phyloP scores from a whole-genome alignment of 2,888 invertebrate species.

The Ligdia adustata region DNA sequence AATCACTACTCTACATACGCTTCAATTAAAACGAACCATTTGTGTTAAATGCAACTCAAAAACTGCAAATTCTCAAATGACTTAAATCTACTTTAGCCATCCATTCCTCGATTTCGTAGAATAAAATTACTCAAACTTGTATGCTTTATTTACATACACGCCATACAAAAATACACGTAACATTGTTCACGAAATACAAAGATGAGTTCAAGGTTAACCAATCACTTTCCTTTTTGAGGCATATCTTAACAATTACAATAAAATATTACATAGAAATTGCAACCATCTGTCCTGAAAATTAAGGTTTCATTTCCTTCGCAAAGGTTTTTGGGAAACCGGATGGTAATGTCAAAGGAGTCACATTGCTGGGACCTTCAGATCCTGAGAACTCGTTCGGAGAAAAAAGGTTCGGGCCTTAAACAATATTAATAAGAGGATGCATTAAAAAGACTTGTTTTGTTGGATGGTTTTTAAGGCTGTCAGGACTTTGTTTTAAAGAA shows the following conservation, averaged over 20 bases:
- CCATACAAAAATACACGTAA: slow-evolving; percentile 9
- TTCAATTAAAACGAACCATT: too few species aligned
- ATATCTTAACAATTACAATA: slow-evolving; percentile 9
- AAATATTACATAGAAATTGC: slow-evolving; percentile 9
- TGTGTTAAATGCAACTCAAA: too few species aligned
- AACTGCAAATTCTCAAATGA: too few species aligned
- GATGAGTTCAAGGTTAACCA: slow-evolving; percentile 49
- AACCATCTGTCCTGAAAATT: slow-evolving; percentile 1
- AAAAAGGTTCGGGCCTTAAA: slow-evolving; percentile 22
- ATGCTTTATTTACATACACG: slow-evolving; percentile 1
- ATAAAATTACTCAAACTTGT: slow-evolving; percentile 12
- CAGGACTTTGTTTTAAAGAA: slow-evolving; percentile 13
- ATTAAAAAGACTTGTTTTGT: slow-evolving; percentile 16
- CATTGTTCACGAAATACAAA: slow-evolving; percentile 44
- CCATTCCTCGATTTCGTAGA: slow-evolving; percentile 4
- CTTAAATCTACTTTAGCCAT: too few species aligned
- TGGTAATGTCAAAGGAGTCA: slow-evolving; percentile 72
- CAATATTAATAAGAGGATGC: slow-evolving; percentile 22
- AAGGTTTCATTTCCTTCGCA: slow-evolving; percentile 15
- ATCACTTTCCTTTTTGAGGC: slow-evolving; percentile 55
- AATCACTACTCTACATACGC: too few species aligned
- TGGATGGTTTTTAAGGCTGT: slow-evolving; percentile 11
- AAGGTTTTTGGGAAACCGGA: slow-evolving; percentile 47
- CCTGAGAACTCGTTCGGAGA: slow-evolving; percentile 42
- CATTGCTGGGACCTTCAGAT: slow-evolving; percentile 62